These are phyloP conservation scores for Mormyrus hasselquistii DNA, from an alignment of 2,797 vertebrate species.

Conservation along the genomic window DNA sequence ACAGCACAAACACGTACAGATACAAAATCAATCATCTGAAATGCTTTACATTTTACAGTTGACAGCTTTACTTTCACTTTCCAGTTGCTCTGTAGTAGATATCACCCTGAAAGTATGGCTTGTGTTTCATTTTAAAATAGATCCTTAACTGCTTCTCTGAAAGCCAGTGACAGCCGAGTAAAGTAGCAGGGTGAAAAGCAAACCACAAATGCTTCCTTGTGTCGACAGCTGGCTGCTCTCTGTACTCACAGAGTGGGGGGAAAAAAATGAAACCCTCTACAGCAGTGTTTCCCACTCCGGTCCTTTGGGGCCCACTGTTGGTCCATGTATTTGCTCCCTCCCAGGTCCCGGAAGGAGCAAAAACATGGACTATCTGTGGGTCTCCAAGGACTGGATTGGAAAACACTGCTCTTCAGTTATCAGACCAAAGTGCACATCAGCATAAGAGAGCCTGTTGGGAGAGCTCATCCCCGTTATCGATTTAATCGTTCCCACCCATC, in stretches of 20 bases:
- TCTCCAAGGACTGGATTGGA: background rate
- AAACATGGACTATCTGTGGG: background rate
- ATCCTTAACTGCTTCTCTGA: background rate
- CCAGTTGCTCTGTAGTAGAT: background rate
- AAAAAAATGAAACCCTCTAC: background rate
- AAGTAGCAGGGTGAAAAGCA: background rate
- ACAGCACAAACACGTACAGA: background rate
- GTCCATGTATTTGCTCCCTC: background rate
- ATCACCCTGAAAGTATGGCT: background rate
- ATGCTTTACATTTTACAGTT: background rate
- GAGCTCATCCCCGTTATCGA: background rate
- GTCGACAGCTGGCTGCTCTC: background rate
- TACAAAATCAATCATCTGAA: background rate
- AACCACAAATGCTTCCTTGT: slow-evolving; percentile 1
- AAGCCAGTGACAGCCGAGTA: background rate
- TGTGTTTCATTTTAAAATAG: background rate
- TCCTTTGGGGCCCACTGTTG: background rate
- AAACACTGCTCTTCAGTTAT: background rate
- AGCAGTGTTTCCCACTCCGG: background rate
- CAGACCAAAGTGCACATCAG: background rate
- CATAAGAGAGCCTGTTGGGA: background rate
- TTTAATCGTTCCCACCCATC: background rate
- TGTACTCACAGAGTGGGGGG: background rate
- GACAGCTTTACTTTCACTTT: background rate
- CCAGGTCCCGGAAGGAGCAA: background rate